Evolutionary conservation across 2,113 vertebrate genomes (phyloP).

Genomic region (Caracal caracal): DNA sequence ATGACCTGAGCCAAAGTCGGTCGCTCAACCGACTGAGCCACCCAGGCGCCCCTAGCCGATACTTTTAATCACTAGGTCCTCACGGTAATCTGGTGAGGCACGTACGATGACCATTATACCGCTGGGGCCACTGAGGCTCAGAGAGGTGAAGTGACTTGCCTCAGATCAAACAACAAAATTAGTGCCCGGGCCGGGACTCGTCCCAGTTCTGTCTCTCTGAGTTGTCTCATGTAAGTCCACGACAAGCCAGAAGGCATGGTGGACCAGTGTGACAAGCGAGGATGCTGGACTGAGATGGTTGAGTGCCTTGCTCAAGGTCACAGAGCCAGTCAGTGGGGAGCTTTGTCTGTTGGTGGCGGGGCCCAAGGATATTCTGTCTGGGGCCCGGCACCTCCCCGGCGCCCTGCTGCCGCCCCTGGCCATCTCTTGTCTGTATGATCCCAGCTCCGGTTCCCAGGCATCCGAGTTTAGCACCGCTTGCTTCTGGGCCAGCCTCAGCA

Average conservation of each 20-base stretch:
- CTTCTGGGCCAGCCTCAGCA: conserved; percentile 21
- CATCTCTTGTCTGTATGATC: neutral
- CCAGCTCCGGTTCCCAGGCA: neutral
- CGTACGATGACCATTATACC: neutral
- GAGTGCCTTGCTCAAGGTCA: conserved; percentile 55
- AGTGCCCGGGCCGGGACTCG: neutral
- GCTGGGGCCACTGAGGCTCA: neutral
- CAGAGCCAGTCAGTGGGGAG: neutral
- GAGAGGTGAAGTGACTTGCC: neutral
- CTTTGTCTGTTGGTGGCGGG: neutral
- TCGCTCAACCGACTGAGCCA: no score
- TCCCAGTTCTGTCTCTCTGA: conserved; percentile 56
- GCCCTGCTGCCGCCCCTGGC: neutral
- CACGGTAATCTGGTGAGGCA: neutral
- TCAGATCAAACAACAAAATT: neutral
- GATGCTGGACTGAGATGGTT: neutral
- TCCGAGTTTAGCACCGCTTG: neutral
- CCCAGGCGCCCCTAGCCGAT: no score
- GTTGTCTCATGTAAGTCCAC: neutral
- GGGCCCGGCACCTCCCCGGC: neutral
- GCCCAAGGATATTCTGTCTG: neutral
- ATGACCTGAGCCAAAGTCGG: no score
- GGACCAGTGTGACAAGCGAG: conserved; percentile 52
- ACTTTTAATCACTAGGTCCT: neutral
- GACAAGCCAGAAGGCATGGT: neutral